These are phyloP conservation scores for Sebastolobus altivelis DNA, from an alignment of 2,797 vertebrate species.

Conservation along the genomic window DNA sequence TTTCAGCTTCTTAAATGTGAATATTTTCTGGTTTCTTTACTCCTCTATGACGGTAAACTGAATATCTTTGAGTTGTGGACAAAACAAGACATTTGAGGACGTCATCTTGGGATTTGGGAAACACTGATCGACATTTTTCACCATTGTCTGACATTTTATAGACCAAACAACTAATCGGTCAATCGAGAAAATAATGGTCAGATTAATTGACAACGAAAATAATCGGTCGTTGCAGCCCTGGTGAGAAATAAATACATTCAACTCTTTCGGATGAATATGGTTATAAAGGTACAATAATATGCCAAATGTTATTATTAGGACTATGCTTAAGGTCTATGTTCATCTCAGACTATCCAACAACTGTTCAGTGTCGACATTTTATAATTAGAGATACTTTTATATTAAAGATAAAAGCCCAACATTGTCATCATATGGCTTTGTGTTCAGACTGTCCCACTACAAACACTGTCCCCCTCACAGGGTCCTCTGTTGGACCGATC, in stretches of 20 bases:
- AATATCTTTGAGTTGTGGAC: too few species aligned
- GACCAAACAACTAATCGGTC: too few species aligned
- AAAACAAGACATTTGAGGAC: too few species aligned
- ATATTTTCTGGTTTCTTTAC: too few species aligned
- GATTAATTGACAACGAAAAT: too few species aligned
- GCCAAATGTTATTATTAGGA: neutral
- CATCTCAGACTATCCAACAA: neutral
- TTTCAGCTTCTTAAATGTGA: too few species aligned
- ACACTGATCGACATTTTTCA: too few species aligned
- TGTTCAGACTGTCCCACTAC: slow-evolving; percentile 33
- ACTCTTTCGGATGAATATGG: neutral
- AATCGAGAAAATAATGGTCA: too few species aligned
- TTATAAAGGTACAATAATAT: neutral
- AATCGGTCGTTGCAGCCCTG: too few species aligned
- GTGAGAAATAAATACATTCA: neutral
- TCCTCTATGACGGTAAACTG: too few species aligned
- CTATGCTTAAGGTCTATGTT: neutral
- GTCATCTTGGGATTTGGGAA: too few species aligned
- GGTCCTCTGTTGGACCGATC: slow-evolving; percentile 32
- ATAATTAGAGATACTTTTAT: neutral
- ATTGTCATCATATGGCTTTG: slow-evolving; percentile 35
- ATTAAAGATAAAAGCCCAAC: neutral
- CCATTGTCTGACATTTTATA: too few species aligned
- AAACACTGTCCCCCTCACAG: slow-evolving; percentile 41
- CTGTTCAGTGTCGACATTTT: neutral